Percentiles rank a stretch among this genome's conserved stretches.
These are phyloP conservation scores for Sylvilagus bachmani DNA, from an alignment of 2,113 vertebrate species.

Conservation along the genomic window DNA sequence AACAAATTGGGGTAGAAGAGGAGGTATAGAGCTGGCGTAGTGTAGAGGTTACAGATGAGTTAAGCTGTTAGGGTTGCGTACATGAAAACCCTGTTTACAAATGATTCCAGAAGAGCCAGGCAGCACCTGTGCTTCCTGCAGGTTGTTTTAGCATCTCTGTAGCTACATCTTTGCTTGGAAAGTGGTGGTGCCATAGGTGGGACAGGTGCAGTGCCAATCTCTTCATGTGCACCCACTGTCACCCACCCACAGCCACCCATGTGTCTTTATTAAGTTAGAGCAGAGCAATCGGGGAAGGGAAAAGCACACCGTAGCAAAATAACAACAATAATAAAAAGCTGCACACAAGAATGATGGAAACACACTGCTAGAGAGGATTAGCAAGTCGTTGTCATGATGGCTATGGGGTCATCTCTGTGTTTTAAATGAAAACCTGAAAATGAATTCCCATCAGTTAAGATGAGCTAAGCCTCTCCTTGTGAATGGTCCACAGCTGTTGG, in stretches of 20 bases:
- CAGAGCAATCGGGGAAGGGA: constrained; percentile 49
- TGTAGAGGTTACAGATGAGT: not conserved
- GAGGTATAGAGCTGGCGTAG: not conserved
- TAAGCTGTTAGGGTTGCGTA: not conserved
- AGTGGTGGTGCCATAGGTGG: constrained; percentile 56
- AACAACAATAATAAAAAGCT: not conserved
- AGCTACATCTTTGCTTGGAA: constrained; percentile 26
- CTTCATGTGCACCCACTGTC: rapidly evolving
- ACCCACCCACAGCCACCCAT: not conserved
- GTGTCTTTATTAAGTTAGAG: not conserved
- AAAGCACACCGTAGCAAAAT: not conserved
- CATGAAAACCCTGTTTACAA: not conserved
- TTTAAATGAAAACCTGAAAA: constrained; percentile 75
- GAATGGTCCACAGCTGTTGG: not conserved
- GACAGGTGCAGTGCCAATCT: not conserved
- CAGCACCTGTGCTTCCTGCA: not conserved
- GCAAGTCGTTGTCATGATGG: constrained; percentile 36
- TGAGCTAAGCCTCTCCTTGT: constrained; percentile 9
- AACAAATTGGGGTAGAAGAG: not conserved
- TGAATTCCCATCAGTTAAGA: constrained; percentile 69
- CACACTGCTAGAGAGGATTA: constrained; percentile 28
- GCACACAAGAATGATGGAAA: not conserved
- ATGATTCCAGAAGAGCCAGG: not conserved
- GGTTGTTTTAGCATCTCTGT: not conserved
- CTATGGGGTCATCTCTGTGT: constrained; percentile 61